These are phyloP conservation scores for Daphoenositta chrysoptera DNA, from an alignment of 2,113 vertebrate genomes.

Conservation along the genomic window DNA sequence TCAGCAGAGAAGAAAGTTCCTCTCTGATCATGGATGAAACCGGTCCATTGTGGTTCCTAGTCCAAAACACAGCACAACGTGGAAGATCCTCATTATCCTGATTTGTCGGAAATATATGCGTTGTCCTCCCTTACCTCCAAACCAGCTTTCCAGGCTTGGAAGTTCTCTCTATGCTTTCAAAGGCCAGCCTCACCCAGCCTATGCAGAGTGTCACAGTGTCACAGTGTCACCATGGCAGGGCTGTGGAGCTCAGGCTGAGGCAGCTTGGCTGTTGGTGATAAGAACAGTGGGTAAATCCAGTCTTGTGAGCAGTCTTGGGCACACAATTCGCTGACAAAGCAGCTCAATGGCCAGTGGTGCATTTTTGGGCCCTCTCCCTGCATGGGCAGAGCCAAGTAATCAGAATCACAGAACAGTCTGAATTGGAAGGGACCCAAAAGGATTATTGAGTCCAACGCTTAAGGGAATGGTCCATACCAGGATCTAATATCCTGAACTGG, in stretches of 20 bases:
- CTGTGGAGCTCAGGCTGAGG: not conserved
- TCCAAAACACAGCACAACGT: not conserved
- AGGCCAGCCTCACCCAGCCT: not conserved
- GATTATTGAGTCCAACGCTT: not conserved
- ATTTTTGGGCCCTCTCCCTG: not conserved
- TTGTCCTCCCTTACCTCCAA: not conserved
- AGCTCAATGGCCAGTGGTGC: not conserved
- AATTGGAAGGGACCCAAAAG: not conserved
- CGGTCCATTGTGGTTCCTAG: rapidly evolving
- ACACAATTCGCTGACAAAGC: not conserved
- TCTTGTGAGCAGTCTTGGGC: rapidly evolving
- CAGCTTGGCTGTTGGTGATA: not conserved
- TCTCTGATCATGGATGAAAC: not conserved
- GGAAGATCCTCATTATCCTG: not conserved
- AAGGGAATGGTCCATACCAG: not conserved
- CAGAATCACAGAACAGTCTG: not conserved
- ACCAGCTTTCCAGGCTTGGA: not conserved
- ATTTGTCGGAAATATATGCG: not conserved
- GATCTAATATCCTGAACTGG: not conserved
- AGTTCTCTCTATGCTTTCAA: not conserved
- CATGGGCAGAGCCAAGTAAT: not conserved
- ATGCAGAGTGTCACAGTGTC: rapidly evolving
- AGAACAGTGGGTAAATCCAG: not conserved
- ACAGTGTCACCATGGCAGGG: not conserved
- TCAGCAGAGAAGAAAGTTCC: not conserved